Evolutionary conservation across 2,113 vertebrate species (phyloP).

Genomic region (Pluvialis apricaria): DNA sequence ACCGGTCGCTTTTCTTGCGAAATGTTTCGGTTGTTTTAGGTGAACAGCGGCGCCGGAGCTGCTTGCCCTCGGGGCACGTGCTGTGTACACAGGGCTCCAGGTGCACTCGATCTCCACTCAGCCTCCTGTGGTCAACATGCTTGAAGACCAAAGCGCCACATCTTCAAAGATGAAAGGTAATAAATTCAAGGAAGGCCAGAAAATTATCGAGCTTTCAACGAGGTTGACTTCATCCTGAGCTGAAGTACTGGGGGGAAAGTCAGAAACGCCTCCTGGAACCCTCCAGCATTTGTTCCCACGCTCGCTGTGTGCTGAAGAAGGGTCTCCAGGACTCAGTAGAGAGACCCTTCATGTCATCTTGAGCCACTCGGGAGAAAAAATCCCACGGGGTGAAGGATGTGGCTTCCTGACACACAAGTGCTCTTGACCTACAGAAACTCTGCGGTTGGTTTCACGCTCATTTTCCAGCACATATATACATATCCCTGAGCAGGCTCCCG

Average conservation of each 20-base stretch:
- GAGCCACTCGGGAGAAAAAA: not conserved
- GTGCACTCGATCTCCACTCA: not conserved
- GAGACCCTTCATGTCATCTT: not conserved
- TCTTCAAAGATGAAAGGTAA: not conserved
- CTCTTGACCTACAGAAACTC: not conserved
- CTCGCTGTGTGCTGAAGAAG: not conserved
- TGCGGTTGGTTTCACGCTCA: rapidly evolving
- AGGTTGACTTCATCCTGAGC: not conserved
- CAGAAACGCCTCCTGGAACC: not conserved
- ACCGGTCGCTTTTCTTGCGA: not conserved
- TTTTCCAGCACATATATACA: not conserved
- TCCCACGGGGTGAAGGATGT: not conserved
- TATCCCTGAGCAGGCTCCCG: not conserved
- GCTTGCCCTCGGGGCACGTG: rapidly evolving
- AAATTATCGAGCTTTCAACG: rapidly evolving
- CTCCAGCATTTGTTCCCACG: not conserved
- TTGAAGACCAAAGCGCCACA: not conserved
- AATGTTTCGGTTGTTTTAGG: not conserved
- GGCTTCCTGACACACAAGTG: not conserved
- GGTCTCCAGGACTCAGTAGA: not conserved
- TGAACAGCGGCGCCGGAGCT: not conserved
- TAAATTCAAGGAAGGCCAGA: not conserved
- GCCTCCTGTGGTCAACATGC: rapidly evolving
- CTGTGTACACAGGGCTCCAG: not conserved
- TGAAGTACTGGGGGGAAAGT: not conserved